Conservation (phyloP, 1,140 invertebrate species). For the Eriocheir sinensis region DNA sequence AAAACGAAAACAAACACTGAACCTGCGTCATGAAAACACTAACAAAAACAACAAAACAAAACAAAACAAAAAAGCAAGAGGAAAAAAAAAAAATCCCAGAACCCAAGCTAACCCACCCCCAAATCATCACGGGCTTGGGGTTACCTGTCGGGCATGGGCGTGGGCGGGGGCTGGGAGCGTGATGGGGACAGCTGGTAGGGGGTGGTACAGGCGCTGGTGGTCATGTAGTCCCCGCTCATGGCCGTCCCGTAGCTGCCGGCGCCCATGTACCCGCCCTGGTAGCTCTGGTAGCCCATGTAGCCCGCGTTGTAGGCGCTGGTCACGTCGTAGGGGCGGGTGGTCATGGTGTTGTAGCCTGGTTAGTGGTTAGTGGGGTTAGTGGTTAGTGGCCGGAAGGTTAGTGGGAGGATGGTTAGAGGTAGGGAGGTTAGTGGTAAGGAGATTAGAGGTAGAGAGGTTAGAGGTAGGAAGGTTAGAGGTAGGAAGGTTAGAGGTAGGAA, state of each 20-base stretch:
- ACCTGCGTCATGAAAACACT: neutral
- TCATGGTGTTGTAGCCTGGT: slow-evolving; percentile 79
- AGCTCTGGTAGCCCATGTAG: slow-evolving; percentile 79
- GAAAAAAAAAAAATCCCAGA: neutral
- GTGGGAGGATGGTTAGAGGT: neutral
- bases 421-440: neutral
- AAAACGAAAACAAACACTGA: neutral
- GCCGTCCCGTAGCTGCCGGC: slow-evolving; percentile 76
- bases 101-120: too few species aligned
- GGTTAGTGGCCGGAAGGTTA: slow-evolving; percentile 39
- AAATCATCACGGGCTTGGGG: neutral
- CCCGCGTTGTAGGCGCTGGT: slow-evolving; percentile 78
- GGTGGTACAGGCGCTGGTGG: slow-evolving; percentile 77
- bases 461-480: too few species aligned
- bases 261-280: slow-evolving; percentile 79
- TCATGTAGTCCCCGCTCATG: slow-evolving; percentile 79
- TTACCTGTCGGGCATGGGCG: slow-evolving; percentile 79
- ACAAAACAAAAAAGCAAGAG: too few species aligned
- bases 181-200: slow-evolving; percentile 79
- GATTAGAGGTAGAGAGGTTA: neutral
- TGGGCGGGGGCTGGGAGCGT: slow-evolving; percentile 78
- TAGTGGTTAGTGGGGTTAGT: slow-evolving; percentile 60
- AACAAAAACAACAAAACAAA: neutral
- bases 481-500: neutral
- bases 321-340: slow-evolving; percentile 78